These are phyloP conservation scores for Rotaria macrura DNA, from an alignment of 2,888 invertebrate species.

Conservation along the genomic window DNA sequence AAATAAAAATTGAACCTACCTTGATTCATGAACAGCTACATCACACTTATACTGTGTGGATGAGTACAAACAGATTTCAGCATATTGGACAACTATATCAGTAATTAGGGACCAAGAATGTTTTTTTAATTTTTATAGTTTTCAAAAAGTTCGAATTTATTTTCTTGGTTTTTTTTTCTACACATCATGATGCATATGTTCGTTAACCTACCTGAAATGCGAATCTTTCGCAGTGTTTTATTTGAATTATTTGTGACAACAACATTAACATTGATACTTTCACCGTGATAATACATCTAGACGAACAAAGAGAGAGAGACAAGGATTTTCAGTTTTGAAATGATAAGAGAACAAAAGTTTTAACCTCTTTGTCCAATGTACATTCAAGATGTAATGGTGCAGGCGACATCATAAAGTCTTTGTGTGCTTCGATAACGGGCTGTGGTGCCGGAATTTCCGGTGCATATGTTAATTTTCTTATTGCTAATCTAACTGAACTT, in stretches of 20 bases:
- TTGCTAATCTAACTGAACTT: constrained; percentile 85
- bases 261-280: constrained; percentile 90
- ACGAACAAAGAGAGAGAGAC: no score
- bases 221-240: constrained; percentile 93
- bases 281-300: constrained; percentile 74
- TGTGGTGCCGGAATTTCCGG: constrained; percentile 91
- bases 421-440: constrained; percentile 93
- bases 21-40: constrained; percentile 1
- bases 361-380: constrained; percentile 84
- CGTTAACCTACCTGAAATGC: constrained; percentile 58
- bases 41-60: constrained; percentile 99
- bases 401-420: constrained; percentile 99
- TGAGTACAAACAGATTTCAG: constrained; percentile 96
- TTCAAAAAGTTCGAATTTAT: not conserved
- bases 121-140: not conserved
- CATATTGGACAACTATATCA: constrained; percentile 74
- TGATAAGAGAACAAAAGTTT: no score
- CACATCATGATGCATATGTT: not conserved
- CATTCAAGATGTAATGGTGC: constrained; percentile 94
- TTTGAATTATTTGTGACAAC: constrained; percentile 98
- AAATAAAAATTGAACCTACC: not conserved
- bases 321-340: not conserved
- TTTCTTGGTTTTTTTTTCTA: not conserved
- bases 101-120: not conserved
- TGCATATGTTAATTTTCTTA: constrained; percentile 96